Percentiles rank a stretch among this genome's conserved stretches.
These are phyloP conservation scores for Lampris megalopsis DNA, from an alignment of 2,113 vertebrate genomes.

Conservation along the genomic window DNA sequence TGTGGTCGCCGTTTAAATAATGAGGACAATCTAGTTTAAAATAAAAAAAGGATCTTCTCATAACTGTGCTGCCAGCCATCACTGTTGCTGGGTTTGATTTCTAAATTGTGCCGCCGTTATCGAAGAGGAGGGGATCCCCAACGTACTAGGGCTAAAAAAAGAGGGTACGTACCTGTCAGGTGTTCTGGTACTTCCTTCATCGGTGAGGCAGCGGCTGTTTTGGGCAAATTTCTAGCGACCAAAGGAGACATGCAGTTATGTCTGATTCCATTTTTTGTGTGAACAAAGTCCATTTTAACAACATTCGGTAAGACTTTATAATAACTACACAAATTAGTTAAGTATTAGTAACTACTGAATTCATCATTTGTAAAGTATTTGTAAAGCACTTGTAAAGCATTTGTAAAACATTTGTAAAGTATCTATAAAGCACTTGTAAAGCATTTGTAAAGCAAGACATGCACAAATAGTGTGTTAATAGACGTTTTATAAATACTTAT, in stretches of 20 bases:
- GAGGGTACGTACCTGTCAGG: constrained; percentile 91
- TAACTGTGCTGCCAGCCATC: constrained; percentile 51
- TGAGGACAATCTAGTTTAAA: constrained; percentile 42
- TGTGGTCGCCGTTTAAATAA: constrained; percentile 38
- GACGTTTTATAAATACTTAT: no score
- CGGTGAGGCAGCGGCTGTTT: constrained; percentile 87
- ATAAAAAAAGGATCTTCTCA: constrained; percentile 44
- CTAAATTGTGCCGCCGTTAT: constrained; percentile 69
- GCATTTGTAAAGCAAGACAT: no score
- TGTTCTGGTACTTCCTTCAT: constrained; percentile 92
- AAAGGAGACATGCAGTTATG: constrained; percentile 87
- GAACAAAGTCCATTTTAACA: constrained; percentile 88
- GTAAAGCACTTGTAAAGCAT: no score
- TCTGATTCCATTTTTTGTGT: constrained; percentile 86
- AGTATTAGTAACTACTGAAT: no score
- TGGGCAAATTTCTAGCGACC: constrained; percentile 85
- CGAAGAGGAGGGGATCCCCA: constrained; percentile 69
- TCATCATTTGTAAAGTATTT: no score
- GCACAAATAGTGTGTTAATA: no score
- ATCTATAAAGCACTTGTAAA: no score
- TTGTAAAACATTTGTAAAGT: no score
- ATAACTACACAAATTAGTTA: no score
- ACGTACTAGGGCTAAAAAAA: constrained; percentile 70
- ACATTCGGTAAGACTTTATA: no score
- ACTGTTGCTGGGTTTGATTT: constrained; percentile 63